Evolutionary conservation across 1,140 invertebrate species (phyloP).

Genomic region (Mercenaria mercenaria): DNA sequence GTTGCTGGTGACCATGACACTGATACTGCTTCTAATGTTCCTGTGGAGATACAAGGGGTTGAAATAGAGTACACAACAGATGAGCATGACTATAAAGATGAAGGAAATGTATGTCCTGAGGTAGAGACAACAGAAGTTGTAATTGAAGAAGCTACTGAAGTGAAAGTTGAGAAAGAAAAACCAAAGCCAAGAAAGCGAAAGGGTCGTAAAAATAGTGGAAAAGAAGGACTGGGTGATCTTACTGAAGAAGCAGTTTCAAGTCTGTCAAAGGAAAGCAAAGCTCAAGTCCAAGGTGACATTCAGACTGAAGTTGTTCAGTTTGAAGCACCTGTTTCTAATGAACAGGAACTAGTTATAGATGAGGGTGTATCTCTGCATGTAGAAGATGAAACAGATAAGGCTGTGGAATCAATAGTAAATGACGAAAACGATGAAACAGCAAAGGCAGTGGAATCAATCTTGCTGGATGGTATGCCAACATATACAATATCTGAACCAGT

Average conservation of each 20-base stretch:
- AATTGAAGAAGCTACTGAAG: conserved; percentile 58
- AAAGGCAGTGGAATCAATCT: conserved; percentile 72
- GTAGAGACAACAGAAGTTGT: conserved; percentile 63
- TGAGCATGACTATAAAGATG: conserved; percentile 66
- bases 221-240: conserved; percentile 41
- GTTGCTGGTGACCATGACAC: conserved; percentile 31
- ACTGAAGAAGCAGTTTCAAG: conserved; percentile 68
- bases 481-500: conserved; percentile 52
- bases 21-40: conserved; percentile 9
- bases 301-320: conserved; percentile 55
- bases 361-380: conserved; percentile 63
- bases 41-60: conserved; percentile 55
- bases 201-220: conserved; percentile 38
- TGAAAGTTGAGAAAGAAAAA: conserved; percentile 43
- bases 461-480: conserved; percentile 65
- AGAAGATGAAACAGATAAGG: conserved; percentile 74
- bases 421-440: conserved; percentile 71
- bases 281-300: conserved; percentile 27
- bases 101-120: conserved; percentile 47
- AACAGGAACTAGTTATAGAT: conserved; percentile 65
- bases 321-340: conserved; percentile 62
- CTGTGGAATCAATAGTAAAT: conserved; percentile 69
- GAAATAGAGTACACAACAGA: conserved; percentile 64
- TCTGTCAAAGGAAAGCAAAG: conserved; percentile 62
- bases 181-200: conserved; percentile 62